Percentiles rank a stretch among this genome's conserved stretches.
Conservation (phyloP, 2,797 vertebrate species). For the Lindbergichthys nudifrons region DNA sequence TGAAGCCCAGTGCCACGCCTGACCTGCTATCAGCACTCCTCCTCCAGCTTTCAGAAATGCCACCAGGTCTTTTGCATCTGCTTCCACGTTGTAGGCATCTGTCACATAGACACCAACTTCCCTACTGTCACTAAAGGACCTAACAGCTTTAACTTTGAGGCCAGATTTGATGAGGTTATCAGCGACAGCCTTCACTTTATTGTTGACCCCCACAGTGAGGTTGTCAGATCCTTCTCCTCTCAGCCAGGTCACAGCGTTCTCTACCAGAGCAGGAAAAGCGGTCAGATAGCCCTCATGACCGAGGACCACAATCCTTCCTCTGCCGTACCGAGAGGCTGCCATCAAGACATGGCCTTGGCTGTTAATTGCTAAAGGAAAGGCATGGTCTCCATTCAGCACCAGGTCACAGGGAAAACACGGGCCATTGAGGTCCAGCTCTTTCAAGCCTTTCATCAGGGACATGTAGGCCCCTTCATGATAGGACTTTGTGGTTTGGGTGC, state of each 20-base stretch:
- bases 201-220: conserved; percentile 69
- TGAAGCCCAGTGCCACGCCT: conserved; percentile 89
- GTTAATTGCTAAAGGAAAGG: conserved; percentile 84
- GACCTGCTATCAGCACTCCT: conserved; percentile 89
- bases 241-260: conserved; percentile 87
- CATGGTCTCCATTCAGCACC: conserved; percentile 82
- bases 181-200: conserved; percentile 44
- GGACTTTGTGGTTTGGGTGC: neutral
- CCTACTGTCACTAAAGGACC: conserved; percentile 29
- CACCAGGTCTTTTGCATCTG: conserved; percentile 71
- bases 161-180: conserved; percentile 65
- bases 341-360: conserved; percentile 83
- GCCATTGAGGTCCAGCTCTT: conserved; percentile 74
- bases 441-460: conserved; percentile 78
- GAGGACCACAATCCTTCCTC: conserved; percentile 84
- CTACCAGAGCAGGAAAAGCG: conserved; percentile 76
- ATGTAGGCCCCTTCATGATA: conserved; percentile 60
- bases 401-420: conserved; percentile 77
- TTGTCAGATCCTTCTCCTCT: conserved; percentile 57
- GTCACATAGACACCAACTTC: conserved; percentile 82
- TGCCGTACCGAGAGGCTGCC: conserved; percentile 86
- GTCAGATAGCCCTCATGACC: conserved; percentile 85
- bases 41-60: conserved; percentile 88
- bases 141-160: conserved; percentile 59
- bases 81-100: conserved; percentile 74